Evolutionary conservation across 2,113 vertebrate genomes (phyloP).

Genomic region (Spea bombifrons): DNA sequence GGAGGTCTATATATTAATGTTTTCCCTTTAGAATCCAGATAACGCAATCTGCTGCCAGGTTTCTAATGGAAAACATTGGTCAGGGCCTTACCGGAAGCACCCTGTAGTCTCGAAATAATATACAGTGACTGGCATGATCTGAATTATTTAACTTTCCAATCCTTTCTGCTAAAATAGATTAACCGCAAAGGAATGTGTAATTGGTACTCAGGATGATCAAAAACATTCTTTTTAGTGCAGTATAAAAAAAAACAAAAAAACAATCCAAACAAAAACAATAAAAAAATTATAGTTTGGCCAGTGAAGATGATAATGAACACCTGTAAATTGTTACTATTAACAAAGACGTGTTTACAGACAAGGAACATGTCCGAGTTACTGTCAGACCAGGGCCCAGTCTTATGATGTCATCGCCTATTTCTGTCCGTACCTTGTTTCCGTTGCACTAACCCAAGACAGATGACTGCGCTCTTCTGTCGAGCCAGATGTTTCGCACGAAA

Average conservation of each 20-base stretch:
- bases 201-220: neutral
- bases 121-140: neutral
- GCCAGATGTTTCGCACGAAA: constrained; percentile 26
- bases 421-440: constrained; percentile 21
- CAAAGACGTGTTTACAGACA: constrained; percentile 10
- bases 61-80: constrained; percentile 11
- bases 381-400: neutral
- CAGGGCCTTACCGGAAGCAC: neutral
- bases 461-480: neutral
- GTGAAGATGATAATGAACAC: neutral
- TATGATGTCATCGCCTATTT: constrained; percentile 7
- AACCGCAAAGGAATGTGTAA: neutral
- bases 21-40: neutral
- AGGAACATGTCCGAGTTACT: neutral
- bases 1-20: too few relatives aligned
- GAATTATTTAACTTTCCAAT: neutral
- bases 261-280: neutral
- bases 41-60: neutral
- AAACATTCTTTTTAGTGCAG: neutral
- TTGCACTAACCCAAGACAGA: neutral
- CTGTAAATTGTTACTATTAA: neutral
- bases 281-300: too few relatives aligned
- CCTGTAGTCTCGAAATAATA: too few relatives aligned
- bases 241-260: neutral
- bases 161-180: neutral